Percentiles rank a stretch among this genome's conserved stretches.
Evolutionary conservation across 1,140 invertebrate species (phyloP).

Genomic region (Coenobita brevimanus): DNA sequence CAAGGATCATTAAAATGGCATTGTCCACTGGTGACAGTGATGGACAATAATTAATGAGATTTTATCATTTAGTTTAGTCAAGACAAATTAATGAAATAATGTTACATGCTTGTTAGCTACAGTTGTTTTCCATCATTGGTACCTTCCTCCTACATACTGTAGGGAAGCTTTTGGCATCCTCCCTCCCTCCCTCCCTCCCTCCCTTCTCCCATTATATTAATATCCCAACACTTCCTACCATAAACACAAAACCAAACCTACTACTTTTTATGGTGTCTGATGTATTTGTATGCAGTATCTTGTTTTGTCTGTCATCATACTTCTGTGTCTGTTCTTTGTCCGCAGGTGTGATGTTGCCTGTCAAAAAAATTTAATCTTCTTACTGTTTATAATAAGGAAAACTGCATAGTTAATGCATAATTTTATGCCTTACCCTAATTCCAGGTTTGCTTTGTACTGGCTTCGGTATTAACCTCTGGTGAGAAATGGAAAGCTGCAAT

Average conservation of each 20-base stretch:
- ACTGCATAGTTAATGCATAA: too few relatives aligned
- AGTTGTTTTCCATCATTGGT: conserved; percentile 25
- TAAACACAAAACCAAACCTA: conserved; percentile 38
- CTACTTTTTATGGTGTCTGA: neutral
- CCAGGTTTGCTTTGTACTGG: too few relatives aligned
- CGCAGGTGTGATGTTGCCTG: neutral
- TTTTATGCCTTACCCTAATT: too few relatives aligned
- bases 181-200: conserved; percentile 11
- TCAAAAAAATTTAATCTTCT: neutral
- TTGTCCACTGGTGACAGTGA: too few relatives aligned
- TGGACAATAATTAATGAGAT: too few relatives aligned
- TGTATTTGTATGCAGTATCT: neutral
- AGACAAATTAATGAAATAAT: too few relatives aligned
- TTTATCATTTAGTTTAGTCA: too few relatives aligned
- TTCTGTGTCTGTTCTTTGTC: conserved; percentile 30
- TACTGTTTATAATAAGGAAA: neutral
- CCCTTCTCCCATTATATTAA: conserved; percentile 13
- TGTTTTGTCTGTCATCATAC: conserved; percentile 8
- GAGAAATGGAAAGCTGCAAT: too few relatives aligned
- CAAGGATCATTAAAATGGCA: too few relatives aligned
- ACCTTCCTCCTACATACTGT: neutral
- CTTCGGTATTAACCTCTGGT: too few relatives aligned
- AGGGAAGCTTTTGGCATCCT: neutral
- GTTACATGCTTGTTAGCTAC: too few relatives aligned
- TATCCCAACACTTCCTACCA: conserved; percentile 20